phyloP scores from a whole-genome alignment of 2,797 vertebrate genomes.

The Masticophis lateralis region DNA sequence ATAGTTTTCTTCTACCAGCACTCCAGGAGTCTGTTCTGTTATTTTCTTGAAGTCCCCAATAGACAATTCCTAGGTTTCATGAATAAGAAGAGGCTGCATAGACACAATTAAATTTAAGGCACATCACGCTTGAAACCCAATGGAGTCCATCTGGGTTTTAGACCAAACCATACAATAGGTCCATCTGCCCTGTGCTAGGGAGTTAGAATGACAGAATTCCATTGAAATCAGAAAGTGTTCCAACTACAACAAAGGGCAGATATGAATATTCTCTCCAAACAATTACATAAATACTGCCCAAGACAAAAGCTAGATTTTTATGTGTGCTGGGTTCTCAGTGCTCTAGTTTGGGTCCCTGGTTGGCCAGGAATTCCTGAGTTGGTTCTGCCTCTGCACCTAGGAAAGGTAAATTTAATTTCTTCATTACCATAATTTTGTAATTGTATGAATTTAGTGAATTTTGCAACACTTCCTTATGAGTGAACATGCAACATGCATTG shows the following conservation, averaged over 20 bases:
- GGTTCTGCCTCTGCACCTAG: background rate
- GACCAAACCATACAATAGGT: background rate
- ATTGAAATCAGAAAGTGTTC: background rate
- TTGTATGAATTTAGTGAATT: background rate
- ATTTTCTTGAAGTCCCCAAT: background rate
- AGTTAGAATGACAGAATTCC: background rate
- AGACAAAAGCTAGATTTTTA: background rate
- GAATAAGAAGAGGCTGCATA: background rate
- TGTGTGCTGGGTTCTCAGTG: background rate
- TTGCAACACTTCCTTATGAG: background rate
- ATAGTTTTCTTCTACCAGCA: background rate
- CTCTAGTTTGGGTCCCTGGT: background rate
- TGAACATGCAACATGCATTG: background rate
- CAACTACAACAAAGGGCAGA: background rate
- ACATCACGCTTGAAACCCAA: background rate
- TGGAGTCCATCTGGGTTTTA: background rate
- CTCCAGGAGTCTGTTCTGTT: background rate
- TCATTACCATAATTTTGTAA: background rate
- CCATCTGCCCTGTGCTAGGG: background rate
- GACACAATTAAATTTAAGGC: background rate
- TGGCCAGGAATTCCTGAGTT: background rate
- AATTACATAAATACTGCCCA: background rate
- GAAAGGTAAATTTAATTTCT: background rate
- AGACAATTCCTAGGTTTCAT: background rate
- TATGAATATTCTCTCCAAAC: background rate